Evolutionary conservation across 2,113 vertebrate species (phyloP).

Genomic region (Candoia aspera): DNA sequence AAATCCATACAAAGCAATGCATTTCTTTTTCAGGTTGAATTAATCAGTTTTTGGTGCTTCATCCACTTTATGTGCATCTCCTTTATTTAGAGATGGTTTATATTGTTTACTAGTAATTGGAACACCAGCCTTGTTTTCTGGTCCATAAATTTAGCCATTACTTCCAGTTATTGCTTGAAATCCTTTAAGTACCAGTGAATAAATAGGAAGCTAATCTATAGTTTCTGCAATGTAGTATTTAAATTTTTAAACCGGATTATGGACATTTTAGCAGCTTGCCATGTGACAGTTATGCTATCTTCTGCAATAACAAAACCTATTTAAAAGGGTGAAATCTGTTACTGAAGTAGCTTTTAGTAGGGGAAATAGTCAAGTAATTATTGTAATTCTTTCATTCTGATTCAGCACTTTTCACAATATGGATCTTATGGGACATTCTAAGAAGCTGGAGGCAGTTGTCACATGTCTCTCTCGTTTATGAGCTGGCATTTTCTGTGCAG

Average conservation of each 20-base stretch:
- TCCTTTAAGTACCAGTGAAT: conserved; percentile 3
- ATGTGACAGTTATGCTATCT: not conserved
- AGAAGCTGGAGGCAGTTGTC: not conserved
- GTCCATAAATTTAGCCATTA: conserved; percentile 35
- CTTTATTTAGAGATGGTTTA: conserved; percentile 17
- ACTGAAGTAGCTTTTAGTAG: not conserved
- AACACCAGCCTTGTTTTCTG: conserved; percentile 27
- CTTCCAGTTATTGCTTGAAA: conserved; percentile 19
- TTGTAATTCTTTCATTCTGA: not conserved
- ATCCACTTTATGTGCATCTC: not conserved
- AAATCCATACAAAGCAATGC: not conserved
- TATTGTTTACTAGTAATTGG: conserved; percentile 35
- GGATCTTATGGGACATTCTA: not conserved
- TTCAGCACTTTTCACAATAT: not conserved
- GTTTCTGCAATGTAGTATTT: not conserved
- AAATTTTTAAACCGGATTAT: not conserved
- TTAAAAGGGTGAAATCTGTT: conserved; percentile 4
- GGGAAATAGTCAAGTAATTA: not conserved
- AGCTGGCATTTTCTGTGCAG: not conserved
- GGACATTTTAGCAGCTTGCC: not conserved
- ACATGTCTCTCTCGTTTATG: not conserved
- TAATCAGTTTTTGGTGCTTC: not conserved
- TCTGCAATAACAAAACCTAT: not conserved
- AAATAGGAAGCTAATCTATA: conserved; percentile 4
- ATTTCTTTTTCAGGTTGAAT: not conserved